A percentile compares a stretch with the other conserved stretches of the same genome.
Evolutionary conservation across 2,797 vertebrate genomes (phyloP).

Genomic region (Neosilurus hyrtlii): DNA sequence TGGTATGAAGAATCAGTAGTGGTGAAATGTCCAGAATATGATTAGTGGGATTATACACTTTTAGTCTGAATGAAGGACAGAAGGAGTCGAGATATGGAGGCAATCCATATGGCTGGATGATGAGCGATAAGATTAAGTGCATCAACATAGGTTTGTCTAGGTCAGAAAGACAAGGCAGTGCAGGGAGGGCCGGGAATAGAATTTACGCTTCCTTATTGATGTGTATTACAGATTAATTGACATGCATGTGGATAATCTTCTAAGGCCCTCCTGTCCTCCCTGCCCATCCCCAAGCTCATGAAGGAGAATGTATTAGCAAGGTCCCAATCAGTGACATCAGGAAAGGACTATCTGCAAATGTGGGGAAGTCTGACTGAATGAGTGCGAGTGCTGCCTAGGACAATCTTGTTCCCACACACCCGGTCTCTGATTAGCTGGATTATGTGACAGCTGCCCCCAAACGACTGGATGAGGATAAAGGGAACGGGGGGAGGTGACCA

Average conservation of each 20-base stretch:
- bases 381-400: slow-evolving; percentile 38
- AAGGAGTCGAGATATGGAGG: slow-evolving; percentile 4
- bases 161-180: slow-evolving; percentile 43
- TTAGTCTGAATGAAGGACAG: background rate
- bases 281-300: slow-evolving; percentile 26
- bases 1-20: slow-evolving; percentile 33
- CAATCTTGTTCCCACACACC: slow-evolving; percentile 72
- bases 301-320: slow-evolving; percentile 43
- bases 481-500: slow-evolving; percentile 66
- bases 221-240: background rate
- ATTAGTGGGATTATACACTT: background rate
- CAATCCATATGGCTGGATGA: slow-evolving; percentile 53
- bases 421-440: slow-evolving; percentile 81
- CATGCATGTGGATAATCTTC: background rate
- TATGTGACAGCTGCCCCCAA: slow-evolving; percentile 83
- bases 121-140: slow-evolving; percentile 72
- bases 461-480: slow-evolving; percentile 72
- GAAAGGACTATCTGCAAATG: slow-evolving; percentile 26
- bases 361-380: slow-evolving; percentile 51
- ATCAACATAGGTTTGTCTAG: slow-evolving; percentile 68
- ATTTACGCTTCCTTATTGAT: background rate
- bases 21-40: background rate
- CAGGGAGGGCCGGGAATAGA: slow-evolving; percentile 54
- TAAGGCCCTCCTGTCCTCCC: background rate
- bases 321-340: background rate